Evolutionary conservation across 2,888 invertebrate genomes (phyloP).

Genomic region (Pogonocherus hispidulus): DNA sequence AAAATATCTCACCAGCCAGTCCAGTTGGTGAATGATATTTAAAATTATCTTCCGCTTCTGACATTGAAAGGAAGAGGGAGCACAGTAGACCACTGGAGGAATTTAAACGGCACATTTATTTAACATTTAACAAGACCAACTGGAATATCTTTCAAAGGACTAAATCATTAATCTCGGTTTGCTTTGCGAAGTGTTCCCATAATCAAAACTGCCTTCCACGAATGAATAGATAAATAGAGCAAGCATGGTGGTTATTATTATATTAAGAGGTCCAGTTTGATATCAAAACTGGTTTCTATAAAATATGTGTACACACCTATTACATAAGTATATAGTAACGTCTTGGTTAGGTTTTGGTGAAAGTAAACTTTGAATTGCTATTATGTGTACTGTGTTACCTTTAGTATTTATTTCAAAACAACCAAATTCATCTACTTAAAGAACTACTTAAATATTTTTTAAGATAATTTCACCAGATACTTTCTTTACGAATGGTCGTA

Average conservation of each 20-base stretch:
- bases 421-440: slow-evolving; percentile 30
- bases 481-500: not conserved
- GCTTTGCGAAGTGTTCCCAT: not conserved
- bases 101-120: slow-evolving; percentile 14
- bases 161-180: slow-evolving; percentile 9
- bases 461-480: slow-evolving; percentile 22
- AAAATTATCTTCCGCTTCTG: slow-evolving; percentile 15
- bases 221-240: slow-evolving; percentile 37
- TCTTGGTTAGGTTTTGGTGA: slow-evolving; percentile 65
- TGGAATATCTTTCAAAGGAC: slow-evolving; percentile 9
- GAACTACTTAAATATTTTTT: slow-evolving; percentile 38
- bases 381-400: slow-evolving; percentile 47
- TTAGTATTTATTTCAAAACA: slow-evolving; percentile 37
- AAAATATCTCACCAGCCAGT: not conserved
- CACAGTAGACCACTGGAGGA: not conserved
- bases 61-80: slow-evolving; percentile 41
- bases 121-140: slow-evolving; percentile 15
- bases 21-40: slow-evolving; percentile 1
- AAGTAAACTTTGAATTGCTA: slow-evolving; percentile 56
- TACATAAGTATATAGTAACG: slow-evolving; percentile 61
- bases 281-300: slow-evolving; percentile 53
- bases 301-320: slow-evolving; percentile 54
- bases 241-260: slow-evolving; percentile 33
- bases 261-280: slow-evolving; percentile 30
- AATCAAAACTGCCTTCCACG: slow-evolving; percentile 23